phyloP scores from a whole-genome alignment of 2,888 invertebrate genomes.

The Tineola bisselliella region DNA sequence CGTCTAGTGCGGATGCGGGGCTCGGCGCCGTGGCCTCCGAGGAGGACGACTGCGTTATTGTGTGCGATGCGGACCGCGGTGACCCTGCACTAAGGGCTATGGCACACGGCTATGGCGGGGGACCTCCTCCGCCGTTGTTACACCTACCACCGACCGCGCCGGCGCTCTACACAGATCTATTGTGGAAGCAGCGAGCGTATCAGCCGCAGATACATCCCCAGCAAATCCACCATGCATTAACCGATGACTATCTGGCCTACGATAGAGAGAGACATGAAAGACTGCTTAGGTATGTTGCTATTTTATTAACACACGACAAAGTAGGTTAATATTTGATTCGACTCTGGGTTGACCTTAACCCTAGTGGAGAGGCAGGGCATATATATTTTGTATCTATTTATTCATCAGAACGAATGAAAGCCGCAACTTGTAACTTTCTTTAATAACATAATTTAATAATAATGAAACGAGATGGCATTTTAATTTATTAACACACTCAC shows the following conservation, averaged over 20 bases:
- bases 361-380: no score
- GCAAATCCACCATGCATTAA: slow-evolving; percentile 56
- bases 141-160: slow-evolving; percentile 51
- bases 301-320: no score
- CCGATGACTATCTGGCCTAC: slow-evolving; percentile 62
- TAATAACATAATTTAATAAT: background rate
- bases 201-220: slow-evolving; percentile 64
- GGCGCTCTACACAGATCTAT: slow-evolving; percentile 63
- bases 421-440: no score
- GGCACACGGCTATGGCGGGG: slow-evolving; percentile 77
- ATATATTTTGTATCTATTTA: no score
- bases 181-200: slow-evolving; percentile 71
- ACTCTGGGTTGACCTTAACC: no score
- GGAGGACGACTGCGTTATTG: slow-evolving; percentile 73
- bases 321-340: no score
- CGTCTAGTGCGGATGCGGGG: slow-evolving; percentile 35
- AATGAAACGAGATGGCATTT: background rate
- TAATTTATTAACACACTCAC: background rate
- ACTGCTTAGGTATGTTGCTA: slow-evolving; percentile 64
- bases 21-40: slow-evolving; percentile 67
- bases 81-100: slow-evolving; percentile 78
- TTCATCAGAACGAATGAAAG: no score
- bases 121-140: slow-evolving; percentile 66
- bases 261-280: slow-evolving; percentile 75
- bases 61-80: slow-evolving; percentile 70